Evolutionary conservation across 2,797 vertebrate species (phyloP), one percentile per base, ranked within the genome.

Genomic region (Selene dorsalis): DNA sequence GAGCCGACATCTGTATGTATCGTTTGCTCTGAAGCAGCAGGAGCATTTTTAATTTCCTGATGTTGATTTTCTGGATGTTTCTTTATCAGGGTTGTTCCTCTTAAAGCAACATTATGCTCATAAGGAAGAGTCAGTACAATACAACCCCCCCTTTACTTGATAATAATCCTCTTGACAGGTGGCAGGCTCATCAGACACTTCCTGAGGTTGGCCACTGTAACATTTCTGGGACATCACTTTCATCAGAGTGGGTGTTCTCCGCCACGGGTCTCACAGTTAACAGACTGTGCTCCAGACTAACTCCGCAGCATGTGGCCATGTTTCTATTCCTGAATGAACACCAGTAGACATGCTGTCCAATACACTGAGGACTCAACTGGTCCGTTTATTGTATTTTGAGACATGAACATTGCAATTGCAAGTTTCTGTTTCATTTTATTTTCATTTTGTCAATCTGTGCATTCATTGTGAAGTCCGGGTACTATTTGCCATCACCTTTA

Each of bases 1-100:
- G 60, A 57, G 78, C 77, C 65, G 75, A 71, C 66, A 70, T 69
- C 69, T 53, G 30, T 30, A 75, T 75, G 77, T 65, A 80, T 81
- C 72, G 69, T 48, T 84, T 58, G 69, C 18, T 74, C 53, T 66
- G 53, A 75, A 69, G 58, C 59, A 59, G 73, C 16, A 59, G 28
- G 22, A 75, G 41, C 30, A 39, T 73, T 32, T 73, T 86, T 52
- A 65, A 82, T 84, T 84, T 77, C 28, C 59, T 12, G 20, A 39
- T 77, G 45, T 35, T 50, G 61, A 68, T 69, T 80, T 43, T 76
- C 67, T 65, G 26, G 53, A 80, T 62, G 64, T 57, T 83, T 70
- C 41, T 81, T 82, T 28, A 82, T 79, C 52, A 43, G 22, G 24
- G 59, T 45, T 79, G 75, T 66, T 75, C 64, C 41, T 60, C 66